Conservation (phyloP, 2,113 vertebrate genomes). For the Vulpes lagopus region DNA sequence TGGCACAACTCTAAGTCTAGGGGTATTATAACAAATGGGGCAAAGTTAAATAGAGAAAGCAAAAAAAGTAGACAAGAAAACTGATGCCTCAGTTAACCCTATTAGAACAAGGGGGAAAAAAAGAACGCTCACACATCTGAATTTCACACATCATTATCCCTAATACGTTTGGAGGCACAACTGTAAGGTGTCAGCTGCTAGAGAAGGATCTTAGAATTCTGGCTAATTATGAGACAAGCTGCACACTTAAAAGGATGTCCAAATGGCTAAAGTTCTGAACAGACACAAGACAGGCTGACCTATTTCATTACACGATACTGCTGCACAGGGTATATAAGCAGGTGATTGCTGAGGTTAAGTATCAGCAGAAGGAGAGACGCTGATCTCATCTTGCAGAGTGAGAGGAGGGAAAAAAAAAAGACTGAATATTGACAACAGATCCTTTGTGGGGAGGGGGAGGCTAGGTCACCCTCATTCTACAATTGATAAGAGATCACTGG, state of each 20-base stretch:
- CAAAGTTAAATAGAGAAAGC: neutral
- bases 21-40: neutral
- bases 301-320: slow-evolving; percentile 22
- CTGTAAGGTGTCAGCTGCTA: slow-evolving; percentile 64
- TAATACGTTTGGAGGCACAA: slow-evolving; percentile 63
- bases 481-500: neutral
- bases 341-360: neutral
- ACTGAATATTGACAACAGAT: slow-evolving; percentile 9
- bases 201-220: slow-evolving; percentile 62
- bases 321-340: neutral
- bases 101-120: neutral
- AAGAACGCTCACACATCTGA: neutral
- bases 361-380: slow-evolving; percentile 14
- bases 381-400: neutral
- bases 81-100: neutral
- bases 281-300: slow-evolving; percentile 31
- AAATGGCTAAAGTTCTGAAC: slow-evolving; percentile 54
- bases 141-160: slow-evolving; percentile 63
- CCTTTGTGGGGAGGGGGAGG: neutral
- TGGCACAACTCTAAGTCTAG: neutral
- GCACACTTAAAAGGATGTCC: slow-evolving; percentile 56
- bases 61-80: neutral
- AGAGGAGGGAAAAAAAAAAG: neutral
- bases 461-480: neutral
- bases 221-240: slow-evolving; percentile 66